Conservation (phyloP, 2,888 invertebrate species). For the Plagiodera versicolora region DNA sequence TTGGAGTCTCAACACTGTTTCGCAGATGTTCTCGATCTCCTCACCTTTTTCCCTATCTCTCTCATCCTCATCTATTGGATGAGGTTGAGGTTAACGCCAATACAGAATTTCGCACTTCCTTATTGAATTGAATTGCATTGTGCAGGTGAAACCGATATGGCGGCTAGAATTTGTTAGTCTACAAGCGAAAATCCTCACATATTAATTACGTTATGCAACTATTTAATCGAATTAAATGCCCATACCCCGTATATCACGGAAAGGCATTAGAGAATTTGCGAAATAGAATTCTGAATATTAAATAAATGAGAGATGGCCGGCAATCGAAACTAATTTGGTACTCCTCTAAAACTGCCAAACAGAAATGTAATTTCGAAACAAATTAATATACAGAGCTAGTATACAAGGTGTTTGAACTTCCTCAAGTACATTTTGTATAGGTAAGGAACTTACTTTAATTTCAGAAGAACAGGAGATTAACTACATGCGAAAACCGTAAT, state of each 20-base stretch:
- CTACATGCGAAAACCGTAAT: too few relatives aligned
- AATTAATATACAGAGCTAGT: too few relatives aligned
- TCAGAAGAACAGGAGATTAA: too few relatives aligned
- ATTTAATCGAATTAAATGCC: background rate
- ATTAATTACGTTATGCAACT: conserved; percentile 1
- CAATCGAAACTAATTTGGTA: background rate
- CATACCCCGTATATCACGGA: background rate
- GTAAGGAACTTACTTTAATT: too few relatives aligned
- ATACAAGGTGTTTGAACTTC: too few relatives aligned
- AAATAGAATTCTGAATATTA: background rate
- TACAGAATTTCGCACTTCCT: conserved; percentile 18
- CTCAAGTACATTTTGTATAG: too few relatives aligned
- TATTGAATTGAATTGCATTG: conserved; percentile 4
- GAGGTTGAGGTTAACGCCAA: conserved; percentile 20
- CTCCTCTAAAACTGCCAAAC: background rate
- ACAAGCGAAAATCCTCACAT: background rate
- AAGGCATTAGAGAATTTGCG: background rate
- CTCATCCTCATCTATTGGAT: conserved; percentile 12
- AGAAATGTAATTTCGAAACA: too few relatives aligned
- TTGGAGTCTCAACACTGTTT: background rate
- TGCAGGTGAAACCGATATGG: conserved; percentile 5
- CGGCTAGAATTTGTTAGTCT: conserved; percentile 3
- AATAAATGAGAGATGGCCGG: background rate
- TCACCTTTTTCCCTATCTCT: too few relatives aligned
- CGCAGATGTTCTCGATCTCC: conserved; percentile 7